Base-by-base conservation (phyloP, 2,113 vertebrate species). In the Smithornis capensis region DNA sequence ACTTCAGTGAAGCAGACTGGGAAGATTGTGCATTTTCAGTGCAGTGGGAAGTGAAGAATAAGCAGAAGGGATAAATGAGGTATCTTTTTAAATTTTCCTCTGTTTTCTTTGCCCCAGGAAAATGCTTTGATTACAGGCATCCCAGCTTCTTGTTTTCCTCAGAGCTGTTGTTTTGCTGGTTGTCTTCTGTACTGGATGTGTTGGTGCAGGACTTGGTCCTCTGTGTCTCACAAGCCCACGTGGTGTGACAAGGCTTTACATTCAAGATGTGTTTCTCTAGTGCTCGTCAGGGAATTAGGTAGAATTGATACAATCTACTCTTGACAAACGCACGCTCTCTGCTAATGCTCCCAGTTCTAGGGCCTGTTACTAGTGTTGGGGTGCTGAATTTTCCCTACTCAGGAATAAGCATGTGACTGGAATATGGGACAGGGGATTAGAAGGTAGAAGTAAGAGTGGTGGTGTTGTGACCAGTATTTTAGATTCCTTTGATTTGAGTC, bases 241-340 rank as follows among this genome's bases (percentile, higher is more conserved):
- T 33, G 63, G 57, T 59, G 33, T 1, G 33, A 19, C 77, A 38
- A 27, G 38, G 12, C 84, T 59, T 75, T 31, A 14, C 5, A 2
- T 50, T 31, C 59, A 14, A 24, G 29, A 13, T 60, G 14, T n/a
- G 3, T 65, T 91, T 74, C n/a, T 78, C 55, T 53, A 13, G 55
- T 44, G 50, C 42, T 86, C 42, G 12, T 37, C 28, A 5, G 2
- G 31, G 65, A 63, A 65, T 38, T 1, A 14, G 12, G 24, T 10
- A 31, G 40, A 42, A 37, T 31, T 25, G 28, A 4, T 65, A 12
- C 2, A n/a, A 23, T 64, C 56, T 47, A 18, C 19, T 64, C 19
- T 29, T 23, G 50, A 74, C 24, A 50, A 71, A 27, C 12, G 38
- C 28, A 5, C 0, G 0, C n/a, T 62, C 6, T 67, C 62, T 40